Evolutionary conservation across 2,113 vertebrate genomes (phyloP), one percentile per base, ranked within the genome.

Genomic region (Scolopax mira): DNA sequence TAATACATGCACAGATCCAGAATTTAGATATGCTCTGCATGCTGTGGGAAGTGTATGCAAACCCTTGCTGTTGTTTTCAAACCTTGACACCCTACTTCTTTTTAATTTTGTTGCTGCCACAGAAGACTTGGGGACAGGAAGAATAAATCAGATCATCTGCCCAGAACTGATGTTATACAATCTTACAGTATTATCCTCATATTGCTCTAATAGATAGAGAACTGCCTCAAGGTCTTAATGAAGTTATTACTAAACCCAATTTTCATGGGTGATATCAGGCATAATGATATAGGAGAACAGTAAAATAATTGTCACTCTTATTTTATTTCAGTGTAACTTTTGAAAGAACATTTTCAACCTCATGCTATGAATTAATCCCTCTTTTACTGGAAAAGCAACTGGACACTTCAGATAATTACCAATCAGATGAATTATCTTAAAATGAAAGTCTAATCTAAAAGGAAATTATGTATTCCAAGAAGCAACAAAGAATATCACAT

Each of bases 71-170:
- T 6, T 42, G 17, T 39, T 91, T 78, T 67, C 77, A 39, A 85
- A 1, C 4, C 33, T 42, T 74, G 30, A 9, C 10, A 78, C 2
- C 3, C 8, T 22, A 46, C 6, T 16, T 54, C 37, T 95, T 92
- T 88, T 96, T 60, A 80, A 93, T 93, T 93, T 96, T 88, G 30
- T 87, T 95, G 88, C 75, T 97, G 80, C 88, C 89, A 97, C 88
- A 93, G 18, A 95, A 86, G 18, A 58, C 58, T 91, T 88, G 83
- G 73, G 70, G 60, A 94, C 42, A 96, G 79, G 71, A 95, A 95
- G 77, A 92, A 94, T 75, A 97, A 96, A 91, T 91, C 91, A 95
- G 85, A 97, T 96, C 73, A 91, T 71, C 79, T 89, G 87, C 72
- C 78, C 83, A 91, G 85, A 96, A 92, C 2, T 46, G 78, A 95